Evolutionary conservation across 1,140 invertebrate genomes (phyloP).

Genomic region (Piezodorus guildinii): DNA sequence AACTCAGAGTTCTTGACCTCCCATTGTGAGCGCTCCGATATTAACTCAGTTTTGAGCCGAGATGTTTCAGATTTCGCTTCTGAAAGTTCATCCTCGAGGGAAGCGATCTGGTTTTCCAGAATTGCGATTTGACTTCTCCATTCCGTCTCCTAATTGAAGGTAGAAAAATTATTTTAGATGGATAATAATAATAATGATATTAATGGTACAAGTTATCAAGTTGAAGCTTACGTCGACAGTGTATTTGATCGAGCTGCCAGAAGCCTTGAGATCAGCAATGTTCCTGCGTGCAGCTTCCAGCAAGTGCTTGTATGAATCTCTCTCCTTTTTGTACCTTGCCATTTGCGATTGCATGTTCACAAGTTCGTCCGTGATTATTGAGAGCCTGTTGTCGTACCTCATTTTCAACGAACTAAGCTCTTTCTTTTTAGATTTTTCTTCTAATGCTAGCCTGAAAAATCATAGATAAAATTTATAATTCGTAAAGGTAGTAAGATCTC

Average conservation of each 20-base stretch:
- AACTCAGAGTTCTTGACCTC: slow-evolving; percentile 82
- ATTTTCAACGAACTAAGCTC: slow-evolving; percentile 76
- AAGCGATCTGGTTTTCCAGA: slow-evolving; percentile 69
- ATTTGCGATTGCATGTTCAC: slow-evolving; percentile 68
- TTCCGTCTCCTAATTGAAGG: slow-evolving; percentile 37
- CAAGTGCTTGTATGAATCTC: slow-evolving; percentile 85
- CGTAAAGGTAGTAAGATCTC: too few relatives aligned
- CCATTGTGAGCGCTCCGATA: slow-evolving; percentile 75
- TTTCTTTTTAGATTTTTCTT: slow-evolving; percentile 68
- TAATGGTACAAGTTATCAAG: not conserved
- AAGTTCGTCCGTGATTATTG: slow-evolving; percentile 73
- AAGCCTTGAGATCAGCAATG: slow-evolving; percentile 56
- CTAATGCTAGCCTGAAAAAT: slow-evolving; percentile 49
- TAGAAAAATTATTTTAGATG: not conserved
- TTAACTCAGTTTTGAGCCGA: slow-evolving; percentile 76
- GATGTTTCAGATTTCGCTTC: slow-evolving; percentile 69
- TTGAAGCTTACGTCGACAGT: not conserved
- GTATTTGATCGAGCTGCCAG: slow-evolving; percentile 5
- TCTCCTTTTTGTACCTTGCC: slow-evolving; percentile 70
- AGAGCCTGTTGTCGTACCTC: slow-evolving; percentile 77
- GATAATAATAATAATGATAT: not conserved
- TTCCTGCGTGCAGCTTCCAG: slow-evolving; percentile 72
- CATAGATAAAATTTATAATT: slow-evolving; percentile 12
- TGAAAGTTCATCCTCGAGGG: slow-evolving; percentile 78
- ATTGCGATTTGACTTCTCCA: slow-evolving; percentile 42